Percentiles rank a stretch among this genome's conserved stretches.
phyloP scores from a whole-genome alignment of 2,888 invertebrate species.

The Oscheius onirici region DNA sequence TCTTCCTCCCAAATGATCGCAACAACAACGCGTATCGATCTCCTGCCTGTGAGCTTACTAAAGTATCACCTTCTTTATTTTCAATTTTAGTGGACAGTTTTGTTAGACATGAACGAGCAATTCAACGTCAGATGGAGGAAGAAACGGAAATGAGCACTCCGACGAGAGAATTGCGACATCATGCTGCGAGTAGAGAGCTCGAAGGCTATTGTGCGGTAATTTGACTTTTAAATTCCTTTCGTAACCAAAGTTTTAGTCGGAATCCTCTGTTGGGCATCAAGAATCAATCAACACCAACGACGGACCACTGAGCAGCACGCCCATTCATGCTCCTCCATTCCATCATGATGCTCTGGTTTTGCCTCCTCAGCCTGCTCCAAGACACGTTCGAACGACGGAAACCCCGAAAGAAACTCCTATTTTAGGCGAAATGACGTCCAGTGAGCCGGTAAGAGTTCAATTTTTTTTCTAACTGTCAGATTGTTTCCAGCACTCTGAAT shows the following conservation, averaged over 20 bases:
- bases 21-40: not conserved
- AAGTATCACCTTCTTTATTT: not conserved
- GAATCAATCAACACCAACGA: not conserved
- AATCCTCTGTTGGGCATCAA: not conserved
- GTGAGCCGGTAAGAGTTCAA: too few relatives aligned
- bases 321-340: not conserved
- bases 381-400: not conserved
- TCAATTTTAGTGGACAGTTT: not conserved
- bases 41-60: constrained; percentile 10
- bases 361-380: not conserved
- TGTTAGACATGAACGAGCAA: not conserved
- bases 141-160: constrained; percentile 18
- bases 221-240: not conserved
- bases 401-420: not conserved
- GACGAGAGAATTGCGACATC: constrained; percentile 1
- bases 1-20: not conserved
- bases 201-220: not conserved
- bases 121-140: not conserved
- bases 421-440: not conserved
- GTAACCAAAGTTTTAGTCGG: not conserved
- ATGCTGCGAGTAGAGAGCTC: not conserved
- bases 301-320: constrained; percentile 9
- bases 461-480: too few relatives aligned
- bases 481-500: not conserved
- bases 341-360: not conserved